These are phyloP conservation scores for Agrypnus murinus DNA, from an alignment of 2,888 invertebrate species.

Conservation along the genomic window DNA sequence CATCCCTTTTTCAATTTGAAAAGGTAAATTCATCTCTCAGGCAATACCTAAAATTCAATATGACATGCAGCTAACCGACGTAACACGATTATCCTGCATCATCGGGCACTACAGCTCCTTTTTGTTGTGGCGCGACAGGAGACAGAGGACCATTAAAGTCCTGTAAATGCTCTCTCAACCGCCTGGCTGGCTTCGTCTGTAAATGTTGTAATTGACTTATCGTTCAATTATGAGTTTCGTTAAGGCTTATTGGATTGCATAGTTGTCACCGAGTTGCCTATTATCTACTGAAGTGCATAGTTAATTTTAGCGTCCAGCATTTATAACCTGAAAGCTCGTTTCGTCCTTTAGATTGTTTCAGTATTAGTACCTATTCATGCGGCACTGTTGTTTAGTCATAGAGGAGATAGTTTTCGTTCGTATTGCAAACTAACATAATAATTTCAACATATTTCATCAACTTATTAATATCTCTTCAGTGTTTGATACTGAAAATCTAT, in stretches of 20 bases:
- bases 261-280: conserved; percentile 16
- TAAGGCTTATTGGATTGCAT: conserved; percentile 20
- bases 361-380: no score
- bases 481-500: no score
- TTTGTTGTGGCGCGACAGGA: conserved; percentile 22
- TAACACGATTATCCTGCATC: conserved; percentile 45
- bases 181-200: conserved; percentile 10
- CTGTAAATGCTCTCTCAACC: conserved; percentile 19
- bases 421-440: no score
- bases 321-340: neutral
- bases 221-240: conserved; percentile 31
- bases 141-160: conserved; percentile 32
- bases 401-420: no score
- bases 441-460: no score
- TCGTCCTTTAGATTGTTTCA: neutral
- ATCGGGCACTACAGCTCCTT: conserved; percentile 35
- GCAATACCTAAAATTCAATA: conserved; percentile 37
- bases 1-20: conserved; percentile 8
- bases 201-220: conserved; percentile 30
- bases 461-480: no score
- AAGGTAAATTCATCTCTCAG: conserved; percentile 11
- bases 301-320: conserved; percentile 6
- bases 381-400: no score
- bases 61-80: conserved; percentile 38
- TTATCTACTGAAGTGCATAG: conserved; percentile 14